Evolutionary conservation across 37 sponge, comb jelly and placozoan species (phyloP).

Genomic region (Chondrilla cf. caribensis): DNA sequence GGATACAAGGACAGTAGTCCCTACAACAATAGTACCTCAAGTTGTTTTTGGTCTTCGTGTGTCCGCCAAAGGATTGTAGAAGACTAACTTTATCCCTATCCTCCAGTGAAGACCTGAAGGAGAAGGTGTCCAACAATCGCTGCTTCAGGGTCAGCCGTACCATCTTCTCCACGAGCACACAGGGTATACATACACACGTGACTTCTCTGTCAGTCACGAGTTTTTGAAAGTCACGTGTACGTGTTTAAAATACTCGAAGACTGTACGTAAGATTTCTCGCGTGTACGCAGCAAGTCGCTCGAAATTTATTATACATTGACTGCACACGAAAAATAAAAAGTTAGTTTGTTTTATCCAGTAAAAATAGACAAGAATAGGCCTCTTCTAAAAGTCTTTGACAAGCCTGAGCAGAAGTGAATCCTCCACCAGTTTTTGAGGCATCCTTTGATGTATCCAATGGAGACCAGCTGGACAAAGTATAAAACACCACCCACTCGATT

Average conservation of each 20-base stretch:
- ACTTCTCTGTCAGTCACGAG: too few relatives aligned
- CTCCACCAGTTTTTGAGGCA: conserved; percentile 55
- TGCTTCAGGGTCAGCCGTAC: neutral
- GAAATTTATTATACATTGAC: too few relatives aligned
- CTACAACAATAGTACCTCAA: conserved; percentile 14
- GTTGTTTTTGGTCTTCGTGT: neutral
- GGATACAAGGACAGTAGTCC: conserved; percentile 52
- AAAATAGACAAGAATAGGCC: conserved; percentile 82
- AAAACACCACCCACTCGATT: neutral
- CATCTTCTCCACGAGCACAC: too few relatives aligned
- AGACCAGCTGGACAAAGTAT: neutral
- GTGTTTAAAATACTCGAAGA: too few relatives aligned
- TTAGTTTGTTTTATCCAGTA: neutral
- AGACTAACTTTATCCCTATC: neutral
- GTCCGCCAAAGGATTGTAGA: too few relatives aligned
- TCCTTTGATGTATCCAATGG: conserved; percentile 25
- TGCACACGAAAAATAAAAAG: too few relatives aligned
- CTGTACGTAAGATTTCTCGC: too few relatives aligned
- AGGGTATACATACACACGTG: too few relatives aligned
- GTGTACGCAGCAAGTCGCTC: too few relatives aligned
- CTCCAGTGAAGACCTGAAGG: neutral
- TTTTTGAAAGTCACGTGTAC: too few relatives aligned
- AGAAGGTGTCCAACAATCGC: neutral
- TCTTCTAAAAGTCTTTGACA: conserved; percentile 86
- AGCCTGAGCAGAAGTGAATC: conserved; percentile 63